These are phyloP conservation scores for Pseudorhiza aurosa DNA, from an alignment of 30 jellyfish, hydroid and myxozoan genomes.

Conservation along the genomic window DNA sequence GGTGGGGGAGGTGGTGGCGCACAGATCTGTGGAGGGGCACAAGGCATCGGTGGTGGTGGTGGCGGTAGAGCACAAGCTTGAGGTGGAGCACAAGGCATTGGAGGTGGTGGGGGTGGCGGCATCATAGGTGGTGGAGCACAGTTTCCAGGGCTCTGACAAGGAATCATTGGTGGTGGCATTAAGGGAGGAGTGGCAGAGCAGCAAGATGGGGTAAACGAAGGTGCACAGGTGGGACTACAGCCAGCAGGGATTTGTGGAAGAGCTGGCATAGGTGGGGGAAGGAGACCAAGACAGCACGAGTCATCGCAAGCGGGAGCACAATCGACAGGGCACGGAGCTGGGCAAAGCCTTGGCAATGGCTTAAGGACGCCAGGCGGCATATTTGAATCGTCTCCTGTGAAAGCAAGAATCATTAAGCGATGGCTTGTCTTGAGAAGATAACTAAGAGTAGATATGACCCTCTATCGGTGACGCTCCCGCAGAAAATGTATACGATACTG, in stretches of 20 bases:
- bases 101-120: conserved; percentile 79
- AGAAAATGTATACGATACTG: no score
- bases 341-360: conserved; percentile 67
- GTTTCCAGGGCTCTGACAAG: conserved; percentile 61
- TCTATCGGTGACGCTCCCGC: no score
- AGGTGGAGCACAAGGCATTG: conserved; percentile 65
- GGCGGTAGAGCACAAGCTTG: conserved; percentile 61
- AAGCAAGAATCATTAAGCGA: no score
- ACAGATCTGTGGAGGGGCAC: conserved; percentile 57
- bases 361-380: conserved; percentile 68
- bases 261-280: conserved; percentile 71
- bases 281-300: conserved; percentile 66
- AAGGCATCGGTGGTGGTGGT: conserved; percentile 46
- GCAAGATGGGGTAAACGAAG: conserved; percentile 62
- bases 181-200: conserved; percentile 72
- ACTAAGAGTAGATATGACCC: no score
- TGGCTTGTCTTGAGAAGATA: background rate
- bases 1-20: conserved; percentile 54
- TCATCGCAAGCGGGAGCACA: conserved; percentile 78
- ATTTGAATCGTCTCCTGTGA: conserved; percentile 52
- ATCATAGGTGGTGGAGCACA: conserved; percentile 74
- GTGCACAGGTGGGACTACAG: conserved; percentile 77
- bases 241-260: conserved; percentile 71
- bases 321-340: conserved; percentile 61
- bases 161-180: conserved; percentile 79